Conservation (phyloP, 2,113 vertebrate genomes). For the Felis chaus region DNA sequence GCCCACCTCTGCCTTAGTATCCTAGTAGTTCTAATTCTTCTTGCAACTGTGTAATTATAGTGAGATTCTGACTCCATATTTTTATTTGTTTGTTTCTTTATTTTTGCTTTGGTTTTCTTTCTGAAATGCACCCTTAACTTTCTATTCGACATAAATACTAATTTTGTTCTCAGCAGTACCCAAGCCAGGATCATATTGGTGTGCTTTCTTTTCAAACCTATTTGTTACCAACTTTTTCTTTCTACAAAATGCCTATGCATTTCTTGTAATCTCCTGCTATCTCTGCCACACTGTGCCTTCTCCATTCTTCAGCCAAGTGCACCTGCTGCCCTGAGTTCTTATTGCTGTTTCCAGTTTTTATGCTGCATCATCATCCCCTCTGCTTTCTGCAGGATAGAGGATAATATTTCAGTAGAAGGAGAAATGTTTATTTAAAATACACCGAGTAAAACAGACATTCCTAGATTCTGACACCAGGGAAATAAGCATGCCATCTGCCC, state of each 20-base stretch:
- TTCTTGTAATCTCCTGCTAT: conserved; percentile 51
- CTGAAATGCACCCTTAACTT: not conserved
- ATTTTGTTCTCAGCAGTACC: conserved; percentile 29
- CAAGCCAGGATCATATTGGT: not conserved
- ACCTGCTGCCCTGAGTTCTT: conserved; percentile 72
- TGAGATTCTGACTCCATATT: not conserved
- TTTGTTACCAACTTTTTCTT: conserved; percentile 40
- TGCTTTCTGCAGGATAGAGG: conserved; percentile 8
- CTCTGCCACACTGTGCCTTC: conserved; percentile 58
- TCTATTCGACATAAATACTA: not conserved
- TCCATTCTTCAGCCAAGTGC: conserved; percentile 58
- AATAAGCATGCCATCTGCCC: conserved; percentile 69
- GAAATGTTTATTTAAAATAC: conserved; percentile 75
- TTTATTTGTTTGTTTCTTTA: not conserved
- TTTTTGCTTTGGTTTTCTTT: not conserved
- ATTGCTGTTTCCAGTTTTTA: conserved; percentile 42
- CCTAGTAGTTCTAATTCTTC: not conserved
- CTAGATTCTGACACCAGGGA: conserved; percentile 50
- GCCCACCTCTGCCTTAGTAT: not conserved
- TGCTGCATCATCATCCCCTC: conserved; percentile 65
- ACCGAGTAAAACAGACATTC: conserved; percentile 66
- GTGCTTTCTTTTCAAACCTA: not conserved
- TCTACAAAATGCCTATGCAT: not conserved
- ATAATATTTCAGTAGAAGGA: conserved; percentile 62
- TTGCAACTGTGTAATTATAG: not conserved